phyloP scores from a whole-genome alignment of 2,888 invertebrate genomes.

The Idaea straminata region DNA sequence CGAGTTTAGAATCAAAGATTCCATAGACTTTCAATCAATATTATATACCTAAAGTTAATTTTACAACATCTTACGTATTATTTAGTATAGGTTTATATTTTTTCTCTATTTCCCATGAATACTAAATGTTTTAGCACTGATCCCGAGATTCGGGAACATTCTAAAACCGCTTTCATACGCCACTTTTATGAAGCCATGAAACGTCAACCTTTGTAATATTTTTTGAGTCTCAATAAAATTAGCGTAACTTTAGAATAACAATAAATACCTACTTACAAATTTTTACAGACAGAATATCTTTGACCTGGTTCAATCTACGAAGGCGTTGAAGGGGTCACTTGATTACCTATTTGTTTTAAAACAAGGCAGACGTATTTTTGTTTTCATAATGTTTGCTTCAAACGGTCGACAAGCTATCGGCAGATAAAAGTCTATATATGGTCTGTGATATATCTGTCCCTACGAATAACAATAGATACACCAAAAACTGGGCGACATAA shows the following conservation, averaged over 20 bases:
- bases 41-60: too few relatives aligned
- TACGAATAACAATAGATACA: slow-evolving; percentile 29
- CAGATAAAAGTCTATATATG: slow-evolving; percentile 2
- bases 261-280: too few relatives aligned
- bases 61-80: too few relatives aligned
- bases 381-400: not conserved
- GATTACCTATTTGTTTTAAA: too few relatives aligned
- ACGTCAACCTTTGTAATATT: slow-evolving; percentile 28
- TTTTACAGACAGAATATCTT: too few relatives aligned
- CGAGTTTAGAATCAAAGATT: too few relatives aligned
- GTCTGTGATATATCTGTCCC: too few relatives aligned
- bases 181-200: slow-evolving; percentile 18
- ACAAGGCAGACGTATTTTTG: not conserved
- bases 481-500: slow-evolving; percentile 34
- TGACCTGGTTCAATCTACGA: too few relatives aligned
- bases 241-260: slow-evolving; percentile 22
- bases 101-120: not conserved
- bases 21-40: too few relatives aligned
- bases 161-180: slow-evolving; percentile 22
- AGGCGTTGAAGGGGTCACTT: too few relatives aligned
- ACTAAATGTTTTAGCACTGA: slow-evolving; percentile 17
- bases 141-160: slow-evolving; percentile 21
- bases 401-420: not conserved
- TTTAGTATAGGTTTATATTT: not conserved
- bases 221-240: slow-evolving; percentile 28